Base-by-base conservation (phyloP, 1,140 invertebrate genomes). In the Pseudoatta argentina region DNA sequence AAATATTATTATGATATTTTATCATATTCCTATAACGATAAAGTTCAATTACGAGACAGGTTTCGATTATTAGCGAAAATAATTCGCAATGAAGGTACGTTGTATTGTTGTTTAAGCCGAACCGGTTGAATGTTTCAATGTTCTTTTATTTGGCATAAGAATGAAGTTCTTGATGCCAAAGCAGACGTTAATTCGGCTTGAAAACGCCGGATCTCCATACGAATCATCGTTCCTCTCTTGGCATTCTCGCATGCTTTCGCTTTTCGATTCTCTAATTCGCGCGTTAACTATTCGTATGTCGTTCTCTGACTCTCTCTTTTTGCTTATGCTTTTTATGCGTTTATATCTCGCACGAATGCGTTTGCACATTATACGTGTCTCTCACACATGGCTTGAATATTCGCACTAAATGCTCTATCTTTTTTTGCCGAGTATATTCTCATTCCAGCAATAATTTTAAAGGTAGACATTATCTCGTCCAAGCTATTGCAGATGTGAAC, bases 191-290 rank as follows among this genome's bases (percentile, higher is more conserved):
- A 59, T 69, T 39, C 39, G 21, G 27, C 24, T 77, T 6, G 27
- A 24, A 61, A 48, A 73, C 10, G 59, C 18, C 16, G 21, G 72
- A 64, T 75, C 71, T 72, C 8, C 16, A 57, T 59, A 57, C 73
- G 83, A 77, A 79, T 63, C 51, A 57, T 85, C 69, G 69, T 75
- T 24, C 18, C 59, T 71, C 24, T 57, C 18, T 67, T 55, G 44
- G 81, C 83, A 88, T 75, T 81, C 4, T 86, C 63, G 88, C 86
- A 89, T 88, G 88, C 27, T 77, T 55, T 34, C 82, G 87, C 82
- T 89, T 89, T 79, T 69, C 59, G 81, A 82, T 53, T 88, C 67
- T 59, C 61, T 79, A 78, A 57, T 86, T 86, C 51, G 21, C 34
- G 16, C 34, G 57, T 81, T 72, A 71, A 81, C 3, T 3, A n/a